A percentile compares a stretch with the other conserved stretches of the same genome.
These are phyloP conservation scores for Moxostoma hubbsi DNA, from an alignment of 2,797 vertebrate genomes.

Conservation along the genomic window DNA sequence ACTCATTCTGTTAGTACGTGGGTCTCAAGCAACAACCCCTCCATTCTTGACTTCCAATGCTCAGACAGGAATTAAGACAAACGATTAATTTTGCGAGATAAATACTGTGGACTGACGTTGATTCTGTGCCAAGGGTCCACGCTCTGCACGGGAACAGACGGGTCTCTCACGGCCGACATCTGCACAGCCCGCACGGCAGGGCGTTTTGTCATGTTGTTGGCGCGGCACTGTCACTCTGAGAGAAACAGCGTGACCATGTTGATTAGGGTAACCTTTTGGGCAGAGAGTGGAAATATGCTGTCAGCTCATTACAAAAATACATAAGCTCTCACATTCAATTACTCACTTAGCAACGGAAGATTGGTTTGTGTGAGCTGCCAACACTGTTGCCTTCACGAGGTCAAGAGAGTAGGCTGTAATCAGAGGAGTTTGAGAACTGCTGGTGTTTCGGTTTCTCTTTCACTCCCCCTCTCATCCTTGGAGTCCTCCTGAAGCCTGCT, in stretches of 20 bases:
- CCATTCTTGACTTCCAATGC: conserved; percentile 18
- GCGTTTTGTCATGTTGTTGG: conserved; percentile 77
- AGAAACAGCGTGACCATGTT: conserved; percentile 81
- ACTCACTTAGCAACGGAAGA: conserved; percentile 79
- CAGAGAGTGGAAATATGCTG: conserved; percentile 80
- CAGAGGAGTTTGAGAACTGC: conserved; percentile 69
- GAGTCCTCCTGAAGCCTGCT: conserved; percentile 64
- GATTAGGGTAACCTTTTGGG: conserved; percentile 77
- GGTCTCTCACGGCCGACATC: conserved; percentile 69
- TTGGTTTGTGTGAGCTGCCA: conserved; percentile 78
- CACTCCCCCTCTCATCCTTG: conserved; percentile 56
- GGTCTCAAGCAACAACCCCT: conserved; percentile 30
- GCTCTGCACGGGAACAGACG: conserved; percentile 51
- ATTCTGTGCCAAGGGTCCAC: conserved; percentile 47
- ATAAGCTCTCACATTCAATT: conserved; percentile 89
- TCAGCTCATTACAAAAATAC: conserved; percentile 87
- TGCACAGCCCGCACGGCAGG: conserved; percentile 56
- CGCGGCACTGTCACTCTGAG: conserved; percentile 82
- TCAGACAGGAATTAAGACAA: conserved; percentile 60
- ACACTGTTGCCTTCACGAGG: conserved; percentile 72
- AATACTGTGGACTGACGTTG: conserved; percentile 56
- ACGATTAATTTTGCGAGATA: conserved; percentile 52
- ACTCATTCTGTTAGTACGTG: not conserved
- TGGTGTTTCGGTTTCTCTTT: conserved; percentile 66
- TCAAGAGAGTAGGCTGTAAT: conserved; percentile 77